Conservation (phyloP, 2,888 invertebrate genomes). For the Aphidius colemani region DNA sequence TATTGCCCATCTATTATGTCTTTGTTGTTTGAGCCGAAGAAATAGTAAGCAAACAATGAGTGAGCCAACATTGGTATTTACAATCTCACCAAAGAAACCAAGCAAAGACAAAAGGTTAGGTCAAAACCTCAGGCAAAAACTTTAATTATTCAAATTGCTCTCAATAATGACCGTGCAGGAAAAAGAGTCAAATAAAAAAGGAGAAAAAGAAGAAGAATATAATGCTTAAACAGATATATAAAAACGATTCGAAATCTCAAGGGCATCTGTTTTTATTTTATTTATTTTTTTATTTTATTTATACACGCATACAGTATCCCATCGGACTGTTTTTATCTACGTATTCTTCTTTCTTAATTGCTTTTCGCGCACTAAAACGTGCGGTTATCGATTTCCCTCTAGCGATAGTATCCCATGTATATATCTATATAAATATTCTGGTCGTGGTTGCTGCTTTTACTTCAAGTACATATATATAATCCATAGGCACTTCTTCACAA, state of each 20-base stretch:
- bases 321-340: not conserved
- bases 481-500: constrained; percentile 9
- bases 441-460: no score
- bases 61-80: not conserved
- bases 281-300: constrained; percentile 27
- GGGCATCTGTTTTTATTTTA: constrained; percentile 24
- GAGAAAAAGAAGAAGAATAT: not conserved
- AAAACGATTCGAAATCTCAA: constrained; percentile 24
- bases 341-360: constrained; percentile 28
- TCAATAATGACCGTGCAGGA: constrained; percentile 15
- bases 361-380: constrained; percentile 34
- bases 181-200: no score
- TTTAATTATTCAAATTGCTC: constrained; percentile 21
- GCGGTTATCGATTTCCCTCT: constrained; percentile 33
- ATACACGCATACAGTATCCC: no score
- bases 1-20: constrained; percentile 32
- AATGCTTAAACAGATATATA: constrained; percentile 1
- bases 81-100: no score
- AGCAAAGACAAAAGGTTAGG: not conserved
- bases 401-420: constrained; percentile 32
- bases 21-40: constrained; percentile 26
- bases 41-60: constrained; percentile 14
- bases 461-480: not conserved
- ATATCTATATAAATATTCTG: constrained; percentile 13
- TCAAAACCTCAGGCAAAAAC: constrained; percentile 7